Conservation (phyloP, 2,888 invertebrate genomes). For the Liodrosophila aerea region DNA sequence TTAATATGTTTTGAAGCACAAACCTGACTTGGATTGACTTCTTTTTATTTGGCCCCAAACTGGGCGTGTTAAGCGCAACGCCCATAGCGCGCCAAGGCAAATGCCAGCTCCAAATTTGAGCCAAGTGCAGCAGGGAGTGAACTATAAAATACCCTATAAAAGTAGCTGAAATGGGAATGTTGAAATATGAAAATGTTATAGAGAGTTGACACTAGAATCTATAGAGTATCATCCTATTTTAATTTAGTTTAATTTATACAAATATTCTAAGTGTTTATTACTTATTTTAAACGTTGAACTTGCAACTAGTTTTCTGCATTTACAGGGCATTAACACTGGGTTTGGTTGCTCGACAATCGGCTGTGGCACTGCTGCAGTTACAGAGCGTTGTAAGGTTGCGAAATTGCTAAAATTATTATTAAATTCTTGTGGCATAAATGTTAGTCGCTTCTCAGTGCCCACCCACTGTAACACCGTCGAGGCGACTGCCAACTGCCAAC, state of each 20-base stretch:
- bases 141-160: conserved; percentile 16
- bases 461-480: conserved; percentile 68
- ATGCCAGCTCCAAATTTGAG: conserved; percentile 55
- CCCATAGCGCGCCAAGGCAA: conserved; percentile 67
- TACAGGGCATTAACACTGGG: conserved; percentile 26
- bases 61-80: conserved; percentile 58
- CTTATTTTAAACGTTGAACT: too few species aligned
- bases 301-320: too few species aligned
- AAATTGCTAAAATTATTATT: conserved; percentile 76
- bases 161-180: not conserved
- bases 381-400: conserved; percentile 45
- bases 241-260: too few species aligned
- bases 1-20: conserved; percentile 26
- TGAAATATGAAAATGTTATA: too few species aligned
- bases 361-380: conserved; percentile 46
- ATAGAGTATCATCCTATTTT: too few species aligned
- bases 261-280: too few species aligned
- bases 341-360: conserved; percentile 4
- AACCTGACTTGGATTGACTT: not conserved
- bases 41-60: conserved; percentile 17
- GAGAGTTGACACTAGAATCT: too few species aligned
- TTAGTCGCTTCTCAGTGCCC: conserved; percentile 77
- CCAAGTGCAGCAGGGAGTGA: too few species aligned
- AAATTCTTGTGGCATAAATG: conserved; percentile 76
- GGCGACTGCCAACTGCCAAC: conserved; percentile 15